phyloP scores from a whole-genome alignment of 2,113 vertebrate species.

The Epinephelus moara region DNA sequence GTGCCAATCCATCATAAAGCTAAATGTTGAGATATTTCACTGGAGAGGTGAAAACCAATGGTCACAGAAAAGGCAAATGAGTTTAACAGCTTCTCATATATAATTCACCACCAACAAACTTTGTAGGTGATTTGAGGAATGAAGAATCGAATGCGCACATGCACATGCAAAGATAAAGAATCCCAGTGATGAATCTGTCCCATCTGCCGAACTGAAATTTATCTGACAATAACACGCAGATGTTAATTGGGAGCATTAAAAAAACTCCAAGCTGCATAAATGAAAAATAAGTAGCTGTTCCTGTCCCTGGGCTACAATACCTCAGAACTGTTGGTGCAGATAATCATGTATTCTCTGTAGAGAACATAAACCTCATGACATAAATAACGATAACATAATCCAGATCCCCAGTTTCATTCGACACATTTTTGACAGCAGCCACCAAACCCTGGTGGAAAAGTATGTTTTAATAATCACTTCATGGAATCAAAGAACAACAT shows the following conservation, averaged over 20 bases:
- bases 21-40: not conserved
- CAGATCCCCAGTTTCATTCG: constrained; percentile 42
- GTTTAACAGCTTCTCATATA: not conserved
- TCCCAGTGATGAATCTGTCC: not conserved
- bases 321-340: constrained; percentile 30
- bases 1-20: not conserved
- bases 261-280: constrained; percentile 10
- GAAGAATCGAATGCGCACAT: not conserved
- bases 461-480: constrained; percentile 61
- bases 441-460: constrained; percentile 56
- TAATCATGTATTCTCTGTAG: constrained; percentile 35
- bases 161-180: not conserved
- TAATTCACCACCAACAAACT: not conserved
- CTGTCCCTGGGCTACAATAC: constrained; percentile 1
- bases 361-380: constrained; percentile 36
- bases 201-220: constrained; percentile 3
- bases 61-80: not conserved
- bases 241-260: constrained; percentile 8
- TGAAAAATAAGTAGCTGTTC: constrained; percentile 17
- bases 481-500: constrained; percentile 59
- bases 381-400: constrained; percentile 41
- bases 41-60: not conserved
- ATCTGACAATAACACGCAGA: not conserved
- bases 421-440: constrained; percentile 51
- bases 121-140: not conserved